Percentiles rank a stretch among this genome's conserved stretches.
Conservation (phyloP, 2,113 vertebrate genomes). For the Aptenodytes patagonicus region DNA sequence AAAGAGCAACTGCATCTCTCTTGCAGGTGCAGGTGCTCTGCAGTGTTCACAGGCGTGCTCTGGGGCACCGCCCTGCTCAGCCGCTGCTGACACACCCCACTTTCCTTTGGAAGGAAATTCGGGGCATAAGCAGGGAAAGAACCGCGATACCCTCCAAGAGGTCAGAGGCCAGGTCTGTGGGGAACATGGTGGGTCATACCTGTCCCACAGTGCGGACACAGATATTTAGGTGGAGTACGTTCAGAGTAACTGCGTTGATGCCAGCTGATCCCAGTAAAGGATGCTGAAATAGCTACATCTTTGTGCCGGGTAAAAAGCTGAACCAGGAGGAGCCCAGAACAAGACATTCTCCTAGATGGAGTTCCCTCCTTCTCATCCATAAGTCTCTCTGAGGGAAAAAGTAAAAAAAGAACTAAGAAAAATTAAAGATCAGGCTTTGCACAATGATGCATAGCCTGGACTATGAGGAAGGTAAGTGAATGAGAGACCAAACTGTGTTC, state of each 20-base stretch:
- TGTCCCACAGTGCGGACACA: no score
- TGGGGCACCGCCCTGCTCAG: neutral
- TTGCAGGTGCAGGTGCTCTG: neutral
- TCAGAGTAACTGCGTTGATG: neutral
- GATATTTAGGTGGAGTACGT: neutral
- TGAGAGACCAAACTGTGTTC: neutral
- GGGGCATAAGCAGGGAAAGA: neutral
- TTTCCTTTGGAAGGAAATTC: neutral
- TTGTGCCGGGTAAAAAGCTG: neutral
- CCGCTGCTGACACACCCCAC: fast-evolving
- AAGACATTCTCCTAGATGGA: neutral
- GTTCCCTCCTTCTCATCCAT: neutral
- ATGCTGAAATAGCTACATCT: neutral
- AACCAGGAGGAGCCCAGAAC: neutral
- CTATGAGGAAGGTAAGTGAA: neutral
- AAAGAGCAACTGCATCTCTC: neutral
- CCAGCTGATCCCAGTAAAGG: neutral
- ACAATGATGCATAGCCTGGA: neutral
- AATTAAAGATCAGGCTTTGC: neutral
- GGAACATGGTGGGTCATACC: neutral
- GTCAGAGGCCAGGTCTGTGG: neutral
- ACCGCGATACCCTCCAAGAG: fast-evolving
- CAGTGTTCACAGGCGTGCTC: neutral
- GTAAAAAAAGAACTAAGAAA: neutral
- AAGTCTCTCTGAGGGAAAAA: neutral